Percentiles rank a stretch among this genome's conserved stretches.
Conservation (phyloP, 1,140 invertebrate genomes). For the Sycobia sp. region DNA sequence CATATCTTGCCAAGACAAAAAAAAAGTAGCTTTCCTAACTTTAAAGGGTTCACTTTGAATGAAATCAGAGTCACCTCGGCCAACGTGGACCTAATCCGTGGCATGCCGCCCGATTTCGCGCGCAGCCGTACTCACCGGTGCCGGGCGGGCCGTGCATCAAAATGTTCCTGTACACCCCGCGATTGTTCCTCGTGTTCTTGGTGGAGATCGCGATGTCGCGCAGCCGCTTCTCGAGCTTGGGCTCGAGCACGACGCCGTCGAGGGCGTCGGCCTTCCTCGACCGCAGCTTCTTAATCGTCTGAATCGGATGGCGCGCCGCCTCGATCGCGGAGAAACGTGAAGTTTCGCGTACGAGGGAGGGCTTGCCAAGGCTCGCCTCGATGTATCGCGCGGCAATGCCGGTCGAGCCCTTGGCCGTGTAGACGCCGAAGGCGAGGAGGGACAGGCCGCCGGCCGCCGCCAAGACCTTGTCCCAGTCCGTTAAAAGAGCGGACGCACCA, state of each 20-base stretch:
- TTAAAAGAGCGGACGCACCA: conserved; percentile 85
- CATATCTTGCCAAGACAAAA: too few relatives aligned
- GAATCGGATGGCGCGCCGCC: conserved; percentile 84
- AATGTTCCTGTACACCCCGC: conserved; percentile 93
- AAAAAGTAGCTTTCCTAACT: too few relatives aligned
- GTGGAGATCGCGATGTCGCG: conserved; percentile 97
- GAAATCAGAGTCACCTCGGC: too few relatives aligned
- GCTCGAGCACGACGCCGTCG: conserved; percentile 89
- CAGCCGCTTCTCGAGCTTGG: conserved; percentile 86
- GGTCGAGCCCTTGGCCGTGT: conserved; percentile 92
- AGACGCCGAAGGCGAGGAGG: conserved; percentile 89
- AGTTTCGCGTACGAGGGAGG: conserved; percentile 93
- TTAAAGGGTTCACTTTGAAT: too few relatives aligned
- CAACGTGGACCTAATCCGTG: too few relatives aligned
- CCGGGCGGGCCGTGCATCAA: conserved; percentile 99
- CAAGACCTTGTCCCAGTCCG: conserved; percentile 93
- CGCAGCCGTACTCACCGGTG: too few relatives aligned
- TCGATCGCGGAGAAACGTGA: conserved; percentile 91
- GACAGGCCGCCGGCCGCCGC: conserved; percentile 91
- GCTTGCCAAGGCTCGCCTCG: conserved; percentile 91
- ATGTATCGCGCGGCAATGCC: conserved; percentile 85
- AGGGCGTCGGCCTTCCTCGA: conserved; percentile 84
- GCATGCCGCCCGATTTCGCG: too few relatives aligned
- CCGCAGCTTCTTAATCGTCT: conserved; percentile 73
- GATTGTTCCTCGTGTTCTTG: conserved; percentile 93